Evolutionary conservation across 2,888 invertebrate genomes (phyloP).

Genomic region (Digitonthophagus gazella): DNA sequence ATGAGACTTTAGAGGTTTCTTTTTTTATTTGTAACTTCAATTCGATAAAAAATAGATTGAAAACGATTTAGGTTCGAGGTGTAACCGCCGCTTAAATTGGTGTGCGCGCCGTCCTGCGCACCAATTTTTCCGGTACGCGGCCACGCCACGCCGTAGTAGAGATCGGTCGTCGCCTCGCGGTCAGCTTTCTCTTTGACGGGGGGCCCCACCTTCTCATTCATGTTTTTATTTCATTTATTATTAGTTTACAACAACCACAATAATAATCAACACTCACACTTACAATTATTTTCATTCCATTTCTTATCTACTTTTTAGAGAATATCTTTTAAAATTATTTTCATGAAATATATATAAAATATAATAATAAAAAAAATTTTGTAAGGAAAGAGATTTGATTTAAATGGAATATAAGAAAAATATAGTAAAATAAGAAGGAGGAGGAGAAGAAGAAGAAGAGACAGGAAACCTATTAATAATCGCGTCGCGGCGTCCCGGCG

Average conservation of each 20-base stretch:
- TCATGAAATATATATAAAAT: too few relatives aligned
- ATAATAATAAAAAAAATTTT: too few relatives aligned
- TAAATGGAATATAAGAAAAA: too few relatives aligned
- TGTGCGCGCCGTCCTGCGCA: background rate
- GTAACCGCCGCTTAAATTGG: background rate
- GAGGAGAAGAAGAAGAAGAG: background rate
- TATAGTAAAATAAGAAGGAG: background rate
- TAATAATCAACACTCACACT: too few relatives aligned
- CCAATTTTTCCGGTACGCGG: background rate
- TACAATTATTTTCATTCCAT: too few relatives aligned
- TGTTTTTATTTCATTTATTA: conserved; percentile 17
- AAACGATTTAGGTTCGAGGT: too few relatives aligned
- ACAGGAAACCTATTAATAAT: background rate
- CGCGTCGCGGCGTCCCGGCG: background rate
- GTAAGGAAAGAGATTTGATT: too few relatives aligned
- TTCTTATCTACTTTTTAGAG: too few relatives aligned
- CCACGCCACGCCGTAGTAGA: conserved; percentile 9
- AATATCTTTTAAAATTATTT: too few relatives aligned
- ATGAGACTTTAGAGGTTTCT: too few relatives aligned
- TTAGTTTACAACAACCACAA: background rate
- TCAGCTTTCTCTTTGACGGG: conserved; percentile 11
- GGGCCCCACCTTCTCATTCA: conserved; percentile 15
- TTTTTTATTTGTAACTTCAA: too few relatives aligned
- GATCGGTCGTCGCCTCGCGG: background rate
- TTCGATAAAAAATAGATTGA: too few relatives aligned